phyloP scores from a whole-genome alignment of 2,797 vertebrate genomes.

The Lutra lutra region DNA sequence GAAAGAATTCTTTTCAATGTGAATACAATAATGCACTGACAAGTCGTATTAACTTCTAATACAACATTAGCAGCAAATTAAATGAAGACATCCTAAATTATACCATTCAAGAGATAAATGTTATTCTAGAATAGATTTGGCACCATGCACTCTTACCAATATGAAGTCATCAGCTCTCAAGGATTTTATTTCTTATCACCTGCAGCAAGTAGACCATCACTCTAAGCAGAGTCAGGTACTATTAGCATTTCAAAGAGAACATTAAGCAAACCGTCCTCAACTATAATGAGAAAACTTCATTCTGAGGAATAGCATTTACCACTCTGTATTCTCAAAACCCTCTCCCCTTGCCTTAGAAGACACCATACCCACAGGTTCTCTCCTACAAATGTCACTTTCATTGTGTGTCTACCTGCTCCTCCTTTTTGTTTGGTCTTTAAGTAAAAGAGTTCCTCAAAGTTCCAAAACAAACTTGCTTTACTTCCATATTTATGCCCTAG shows the following conservation, averaged over 20 bases:
- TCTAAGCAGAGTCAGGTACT: not conserved
- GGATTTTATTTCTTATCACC: conserved; percentile 43
- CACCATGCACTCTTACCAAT: conserved; percentile 16
- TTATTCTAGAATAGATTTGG: conserved; percentile 32
- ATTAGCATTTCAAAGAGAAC: conserved; percentile 54
- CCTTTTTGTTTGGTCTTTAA: not conserved
- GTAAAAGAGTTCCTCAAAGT: not conserved
- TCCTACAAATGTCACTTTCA: not conserved
- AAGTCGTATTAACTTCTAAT: conserved; percentile 65
- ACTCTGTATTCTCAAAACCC: not conserved
- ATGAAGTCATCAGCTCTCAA: conserved; percentile 52
- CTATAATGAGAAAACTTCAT: not conserved
- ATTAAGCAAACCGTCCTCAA: not conserved
- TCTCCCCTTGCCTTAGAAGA: not conserved
- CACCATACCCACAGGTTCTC: not conserved
- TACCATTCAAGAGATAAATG: conserved; percentile 10
- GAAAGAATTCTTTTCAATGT: conserved; percentile 64
- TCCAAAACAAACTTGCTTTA: not conserved
- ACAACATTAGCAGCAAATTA: conserved; percentile 58
- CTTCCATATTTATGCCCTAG: not conserved
- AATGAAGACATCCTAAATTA: conserved; percentile 45
- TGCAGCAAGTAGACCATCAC: not conserved
- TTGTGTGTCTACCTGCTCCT: not conserved
- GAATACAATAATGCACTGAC: conserved; percentile 47
- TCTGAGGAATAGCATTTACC: not conserved